A percentile compares a stretch with the other conserved stretches of the same genome.
Evolutionary conservation across 2,888 invertebrate genomes (phyloP).

Genomic region (Macrosoma leucophasiata): DNA sequence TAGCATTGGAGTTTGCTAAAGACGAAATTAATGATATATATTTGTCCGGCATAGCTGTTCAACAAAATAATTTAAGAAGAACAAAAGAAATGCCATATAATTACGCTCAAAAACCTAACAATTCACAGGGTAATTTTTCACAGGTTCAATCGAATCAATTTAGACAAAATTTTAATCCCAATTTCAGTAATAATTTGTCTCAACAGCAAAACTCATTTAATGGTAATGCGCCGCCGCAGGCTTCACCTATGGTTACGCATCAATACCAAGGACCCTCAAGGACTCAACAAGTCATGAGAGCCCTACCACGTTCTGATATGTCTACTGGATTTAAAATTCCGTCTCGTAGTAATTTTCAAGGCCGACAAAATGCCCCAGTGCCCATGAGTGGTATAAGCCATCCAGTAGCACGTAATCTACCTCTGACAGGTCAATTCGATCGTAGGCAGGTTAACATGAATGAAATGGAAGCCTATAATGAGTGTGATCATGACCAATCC

Average conservation of each 20-base stretch:
- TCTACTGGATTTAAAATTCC: slow-evolving; percentile 7
- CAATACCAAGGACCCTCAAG: neutral
- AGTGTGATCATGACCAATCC: too few species aligned
- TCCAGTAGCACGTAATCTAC: slow-evolving; percentile 5
- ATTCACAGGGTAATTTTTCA: too few species aligned
- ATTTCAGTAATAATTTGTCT: neutral
- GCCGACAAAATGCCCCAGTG: neutral
- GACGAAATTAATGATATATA: slow-evolving; percentile 4
- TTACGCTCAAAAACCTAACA: too few species aligned
- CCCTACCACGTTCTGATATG: slow-evolving; percentile 2
- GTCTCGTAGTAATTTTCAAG: too few species aligned
- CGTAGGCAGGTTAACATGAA: slow-evolving; percentile 1
- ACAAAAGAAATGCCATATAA: too few species aligned
- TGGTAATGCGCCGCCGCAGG: neutral
- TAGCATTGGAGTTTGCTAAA: slow-evolving; percentile 2
- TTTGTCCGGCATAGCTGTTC: slow-evolving; percentile 7
- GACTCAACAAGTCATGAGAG: too few species aligned
- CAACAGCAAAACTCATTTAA: neutral
- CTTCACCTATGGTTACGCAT: neutral
- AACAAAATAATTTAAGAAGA: slow-evolving; percentile 8
- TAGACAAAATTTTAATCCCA: neutral
- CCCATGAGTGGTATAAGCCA: slow-evolving; percentile 17
- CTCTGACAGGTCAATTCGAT: neutral
- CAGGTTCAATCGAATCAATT: slow-evolving; percentile 3
- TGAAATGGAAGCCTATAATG: neutral